These are phyloP conservation scores for Hemicordylus capensis DNA, from an alignment of 2,113 vertebrate species.

Conservation along the genomic window DNA sequence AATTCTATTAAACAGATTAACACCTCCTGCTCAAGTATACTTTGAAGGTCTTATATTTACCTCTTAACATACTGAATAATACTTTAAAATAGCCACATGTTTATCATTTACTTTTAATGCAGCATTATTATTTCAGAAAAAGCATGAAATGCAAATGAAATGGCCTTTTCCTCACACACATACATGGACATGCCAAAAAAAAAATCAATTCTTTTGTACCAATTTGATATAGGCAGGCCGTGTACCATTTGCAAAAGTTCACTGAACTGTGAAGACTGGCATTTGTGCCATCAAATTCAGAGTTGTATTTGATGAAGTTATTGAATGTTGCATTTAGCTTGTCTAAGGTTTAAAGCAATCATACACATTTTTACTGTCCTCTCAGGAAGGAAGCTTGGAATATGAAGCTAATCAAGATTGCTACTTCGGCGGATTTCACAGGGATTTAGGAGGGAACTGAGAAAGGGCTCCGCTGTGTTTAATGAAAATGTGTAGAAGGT, in stretches of 20 bases:
- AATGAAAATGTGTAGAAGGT: slow-evolving; percentile 67
- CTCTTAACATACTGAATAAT: slow-evolving; percentile 73
- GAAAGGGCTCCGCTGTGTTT: slow-evolving; percentile 51
- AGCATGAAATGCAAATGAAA: slow-evolving; percentile 60
- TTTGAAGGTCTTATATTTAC: slow-evolving; percentile 63
- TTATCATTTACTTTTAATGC: slow-evolving; percentile 76
- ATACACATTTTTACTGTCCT: slow-evolving; percentile 54
- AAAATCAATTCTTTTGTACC: slow-evolving; percentile 77
- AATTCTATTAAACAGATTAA: slow-evolving; percentile 70
- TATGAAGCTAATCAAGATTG: slow-evolving; percentile 57
- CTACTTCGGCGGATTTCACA: slow-evolving; percentile 58
- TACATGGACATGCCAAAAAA: neutral
- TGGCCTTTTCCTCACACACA: slow-evolving; percentile 70
- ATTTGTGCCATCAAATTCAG: slow-evolving; percentile 74
- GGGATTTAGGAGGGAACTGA: slow-evolving; percentile 37
- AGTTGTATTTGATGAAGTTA: slow-evolving; percentile 75
- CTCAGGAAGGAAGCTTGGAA: slow-evolving; percentile 56
- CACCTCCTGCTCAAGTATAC: slow-evolving; percentile 65
- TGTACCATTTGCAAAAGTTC: slow-evolving; percentile 70
- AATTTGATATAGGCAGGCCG: slow-evolving; percentile 73
- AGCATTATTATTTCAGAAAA: slow-evolving; percentile 73
- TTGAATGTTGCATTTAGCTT: slow-evolving; percentile 70
- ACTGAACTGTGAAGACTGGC: slow-evolving; percentile 73
- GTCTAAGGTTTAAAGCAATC: slow-evolving; percentile 63
- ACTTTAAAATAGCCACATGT: slow-evolving; percentile 74